phyloP scores from a whole-genome alignment of 2,113 vertebrate species.

The Oncorhynchus kisutch region DNA sequence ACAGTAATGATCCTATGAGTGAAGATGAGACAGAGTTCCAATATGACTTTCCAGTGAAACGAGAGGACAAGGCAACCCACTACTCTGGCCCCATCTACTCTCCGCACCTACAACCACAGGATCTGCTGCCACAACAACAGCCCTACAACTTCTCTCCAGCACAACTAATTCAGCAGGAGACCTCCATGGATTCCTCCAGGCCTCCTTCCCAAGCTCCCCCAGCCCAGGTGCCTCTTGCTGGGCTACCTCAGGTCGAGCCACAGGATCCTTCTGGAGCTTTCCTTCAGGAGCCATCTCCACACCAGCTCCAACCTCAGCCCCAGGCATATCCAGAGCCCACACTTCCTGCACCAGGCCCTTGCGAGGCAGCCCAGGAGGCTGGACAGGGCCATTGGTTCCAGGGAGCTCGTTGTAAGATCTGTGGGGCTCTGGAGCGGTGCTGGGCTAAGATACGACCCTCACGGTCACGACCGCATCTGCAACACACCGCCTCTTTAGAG shows the following conservation, averaged over 20 bases:
- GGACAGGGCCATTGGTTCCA: background rate
- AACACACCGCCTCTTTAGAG: background rate
- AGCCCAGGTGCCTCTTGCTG: background rate
- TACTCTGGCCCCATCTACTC: background rate
- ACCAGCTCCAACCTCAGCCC: background rate
- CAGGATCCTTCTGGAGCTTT: background rate
- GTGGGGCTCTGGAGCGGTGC: background rate
- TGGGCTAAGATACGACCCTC: background rate
- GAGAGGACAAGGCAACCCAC: background rate
- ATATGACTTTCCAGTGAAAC: background rate
- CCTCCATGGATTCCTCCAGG: background rate
- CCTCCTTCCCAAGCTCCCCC: background rate
- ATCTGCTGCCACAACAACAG: background rate
- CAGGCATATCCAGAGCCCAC: background rate
- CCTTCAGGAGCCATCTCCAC: background rate
- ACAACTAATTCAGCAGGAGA: background rate
- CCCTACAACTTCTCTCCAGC: background rate
- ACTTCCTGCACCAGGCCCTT: background rate
- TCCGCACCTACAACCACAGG: background rate
- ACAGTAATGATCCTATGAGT: background rate
- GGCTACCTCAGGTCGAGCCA: background rate
- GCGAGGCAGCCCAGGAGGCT: background rate
- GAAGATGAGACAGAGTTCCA: background rate
- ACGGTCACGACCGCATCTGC: background rate
- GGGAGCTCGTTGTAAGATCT: background rate